These are phyloP conservation scores for Phallusia fumigata DNA, from an alignment of 23 tunicate genomes.

Conservation along the genomic window DNA sequence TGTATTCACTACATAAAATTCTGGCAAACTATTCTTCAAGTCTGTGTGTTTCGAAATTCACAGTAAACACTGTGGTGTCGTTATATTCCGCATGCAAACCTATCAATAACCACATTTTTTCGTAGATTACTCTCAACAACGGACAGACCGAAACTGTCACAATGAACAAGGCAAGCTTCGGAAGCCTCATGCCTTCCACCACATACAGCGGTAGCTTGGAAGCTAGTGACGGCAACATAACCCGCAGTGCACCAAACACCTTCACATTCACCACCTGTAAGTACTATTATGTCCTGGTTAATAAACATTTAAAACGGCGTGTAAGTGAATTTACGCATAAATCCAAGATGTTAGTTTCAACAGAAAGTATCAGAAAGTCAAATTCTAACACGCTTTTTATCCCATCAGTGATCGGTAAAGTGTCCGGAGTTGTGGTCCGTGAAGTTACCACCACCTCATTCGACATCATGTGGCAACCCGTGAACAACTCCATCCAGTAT, in stretches of 20 bases:
- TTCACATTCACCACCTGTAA: background rate
- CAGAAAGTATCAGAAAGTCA: too few relatives aligned
- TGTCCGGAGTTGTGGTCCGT: background rate
- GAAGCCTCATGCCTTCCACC: slow-evolving; percentile 2
- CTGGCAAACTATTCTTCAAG: too few relatives aligned
- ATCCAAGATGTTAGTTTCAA: too few relatives aligned
- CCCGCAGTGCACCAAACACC: background rate
- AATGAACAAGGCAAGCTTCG: background rate
- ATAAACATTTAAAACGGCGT: too few relatives aligned
- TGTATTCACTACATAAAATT: too few relatives aligned
- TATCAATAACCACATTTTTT: too few relatives aligned
- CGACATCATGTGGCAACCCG: slow-evolving; percentile 8
- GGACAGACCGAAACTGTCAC: background rate
- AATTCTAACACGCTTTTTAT: too few relatives aligned
- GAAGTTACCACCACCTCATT: slow-evolving; percentile 13
- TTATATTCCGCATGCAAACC: too few relatives aligned
- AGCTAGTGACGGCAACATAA: background rate
- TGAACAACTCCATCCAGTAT: slow-evolving; percentile 1
- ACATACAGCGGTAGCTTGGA: background rate
- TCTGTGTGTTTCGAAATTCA: too few relatives aligned
- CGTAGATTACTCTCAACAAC: background rate
- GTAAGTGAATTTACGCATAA: too few relatives aligned
- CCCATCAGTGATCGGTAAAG: slow-evolving; percentile 4
- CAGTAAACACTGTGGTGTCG: too few relatives aligned
- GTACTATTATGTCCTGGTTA: background rate